phyloP scores from a whole-genome alignment of 1,140 invertebrate species.

The Aphelenchoides besseyi region DNA sequence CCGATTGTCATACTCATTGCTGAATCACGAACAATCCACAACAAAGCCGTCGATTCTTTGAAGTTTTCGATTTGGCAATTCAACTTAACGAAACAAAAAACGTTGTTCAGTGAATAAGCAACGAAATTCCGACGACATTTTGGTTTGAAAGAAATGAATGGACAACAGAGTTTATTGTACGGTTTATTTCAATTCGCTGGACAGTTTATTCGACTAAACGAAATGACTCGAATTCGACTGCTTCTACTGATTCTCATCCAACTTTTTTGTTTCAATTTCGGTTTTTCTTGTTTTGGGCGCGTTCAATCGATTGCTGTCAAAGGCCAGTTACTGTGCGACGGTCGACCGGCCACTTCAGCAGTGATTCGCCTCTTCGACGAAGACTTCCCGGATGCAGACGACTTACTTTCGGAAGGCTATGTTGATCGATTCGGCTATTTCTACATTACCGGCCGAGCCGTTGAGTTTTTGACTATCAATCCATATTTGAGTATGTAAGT shows the following conservation, averaged over 20 bases:
- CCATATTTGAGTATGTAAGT: not conserved
- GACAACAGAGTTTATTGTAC: too few species aligned
- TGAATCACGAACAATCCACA: too few species aligned
- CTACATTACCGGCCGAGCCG: not conserved
- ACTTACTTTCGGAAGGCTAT: not conserved
- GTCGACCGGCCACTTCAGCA: not conserved
- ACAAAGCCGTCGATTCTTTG: too few species aligned
- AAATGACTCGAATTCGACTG: not conserved
- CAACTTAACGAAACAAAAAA: too few species aligned
- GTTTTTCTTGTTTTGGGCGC: not conserved
- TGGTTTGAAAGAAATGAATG: too few species aligned
- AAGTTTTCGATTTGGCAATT: too few species aligned
- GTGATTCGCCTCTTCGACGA: not conserved
- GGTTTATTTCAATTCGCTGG: too few species aligned
- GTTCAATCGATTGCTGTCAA: constrained; percentile 36
- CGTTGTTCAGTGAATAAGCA: too few species aligned
- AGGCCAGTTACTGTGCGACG: constrained; percentile 40
- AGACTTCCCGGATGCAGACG: not conserved
- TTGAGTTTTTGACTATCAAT: not conserved
- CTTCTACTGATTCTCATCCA: not conserved
- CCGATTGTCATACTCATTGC: too few species aligned
- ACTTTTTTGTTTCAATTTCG: not conserved
- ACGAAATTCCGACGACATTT: too few species aligned
- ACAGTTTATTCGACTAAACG: not conserved
- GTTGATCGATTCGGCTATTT: not conserved